Conservation (phyloP, 2,113 vertebrate species). For the Phalacrocorax aristotelis region DNA sequence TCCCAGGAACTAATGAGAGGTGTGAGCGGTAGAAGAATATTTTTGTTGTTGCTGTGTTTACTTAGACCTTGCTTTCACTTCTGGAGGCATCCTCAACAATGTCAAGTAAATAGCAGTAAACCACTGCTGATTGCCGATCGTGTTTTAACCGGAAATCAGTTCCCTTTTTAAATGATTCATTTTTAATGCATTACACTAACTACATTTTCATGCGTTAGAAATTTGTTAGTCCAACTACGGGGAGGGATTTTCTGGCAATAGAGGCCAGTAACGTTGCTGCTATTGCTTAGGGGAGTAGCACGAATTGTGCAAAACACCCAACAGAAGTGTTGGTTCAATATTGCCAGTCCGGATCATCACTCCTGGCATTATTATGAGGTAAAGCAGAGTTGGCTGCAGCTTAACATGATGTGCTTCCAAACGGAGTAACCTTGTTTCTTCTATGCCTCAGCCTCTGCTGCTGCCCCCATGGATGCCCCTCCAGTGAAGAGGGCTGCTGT, state of each 20-base stretch:
- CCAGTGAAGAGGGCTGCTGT: background rate
- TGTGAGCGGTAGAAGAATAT: background rate
- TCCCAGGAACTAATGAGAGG: background rate
- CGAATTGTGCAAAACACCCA: background rate
- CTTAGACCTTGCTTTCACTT: background rate
- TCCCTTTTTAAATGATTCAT: background rate
- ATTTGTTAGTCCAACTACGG: background rate
- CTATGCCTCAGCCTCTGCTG: background rate
- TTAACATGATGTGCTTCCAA: background rate
- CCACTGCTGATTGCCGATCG: background rate
- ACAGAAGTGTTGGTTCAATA: background rate
- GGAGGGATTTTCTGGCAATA: background rate
- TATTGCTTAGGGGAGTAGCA: rapidly evolving
- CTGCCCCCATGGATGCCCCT: background rate
- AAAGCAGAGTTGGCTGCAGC: background rate
- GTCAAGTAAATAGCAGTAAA: background rate
- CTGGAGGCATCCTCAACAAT: background rate
- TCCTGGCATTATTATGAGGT: background rate
- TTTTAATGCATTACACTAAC: background rate
- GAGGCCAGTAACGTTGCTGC: background rate
- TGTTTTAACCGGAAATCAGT: background rate
- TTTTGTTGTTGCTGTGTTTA: background rate
- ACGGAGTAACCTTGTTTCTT: background rate
- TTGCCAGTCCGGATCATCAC: background rate
- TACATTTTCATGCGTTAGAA: background rate